These are phyloP conservation scores for Nansenia antarctica DNA, from an alignment of 2,113 vertebrate species.

Conservation along the genomic window DNA sequence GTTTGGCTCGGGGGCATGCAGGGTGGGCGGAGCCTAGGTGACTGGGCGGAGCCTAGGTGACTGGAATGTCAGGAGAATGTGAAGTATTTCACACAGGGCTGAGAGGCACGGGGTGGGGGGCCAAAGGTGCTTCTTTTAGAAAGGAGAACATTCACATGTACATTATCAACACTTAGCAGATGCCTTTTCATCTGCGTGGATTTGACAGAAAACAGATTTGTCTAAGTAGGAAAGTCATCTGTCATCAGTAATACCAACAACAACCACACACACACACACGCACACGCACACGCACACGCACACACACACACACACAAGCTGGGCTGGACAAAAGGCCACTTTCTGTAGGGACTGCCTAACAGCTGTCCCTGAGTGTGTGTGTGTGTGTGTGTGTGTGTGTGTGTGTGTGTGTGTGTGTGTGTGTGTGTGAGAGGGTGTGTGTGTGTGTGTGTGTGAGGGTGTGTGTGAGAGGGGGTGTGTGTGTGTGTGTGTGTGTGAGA, in stretches of 20 bases:
- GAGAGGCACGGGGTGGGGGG: neutral
- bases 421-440: too few species aligned
- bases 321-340: slow-evolving; percentile 28
- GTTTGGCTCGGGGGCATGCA: neutral
- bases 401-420: too few species aligned
- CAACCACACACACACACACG: neutral
- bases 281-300: neutral
- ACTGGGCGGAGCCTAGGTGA: slow-evolving; percentile 5
- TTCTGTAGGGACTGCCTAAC: slow-evolving; percentile 13
- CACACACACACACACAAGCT: neutral
- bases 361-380: slow-evolving; percentile 23
- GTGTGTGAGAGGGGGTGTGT: too few species aligned
- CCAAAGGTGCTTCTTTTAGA: neutral
- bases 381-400: too few species aligned
- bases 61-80: slow-evolving; percentile 19
- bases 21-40: neutral
- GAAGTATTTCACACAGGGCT: slow-evolving; percentile 17
- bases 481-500: too few species aligned
- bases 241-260: neutral
- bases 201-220: too few species aligned
- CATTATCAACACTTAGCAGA: neutral
- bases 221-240: neutral
- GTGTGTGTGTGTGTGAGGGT: too few species aligned
- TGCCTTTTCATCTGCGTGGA: too few species aligned
- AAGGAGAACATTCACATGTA: neutral